A percentile compares a stretch with the other conserved stretches of the same genome.
Conservation (phyloP, 2,113 vertebrate species). For the Pimephales promelas region DNA sequence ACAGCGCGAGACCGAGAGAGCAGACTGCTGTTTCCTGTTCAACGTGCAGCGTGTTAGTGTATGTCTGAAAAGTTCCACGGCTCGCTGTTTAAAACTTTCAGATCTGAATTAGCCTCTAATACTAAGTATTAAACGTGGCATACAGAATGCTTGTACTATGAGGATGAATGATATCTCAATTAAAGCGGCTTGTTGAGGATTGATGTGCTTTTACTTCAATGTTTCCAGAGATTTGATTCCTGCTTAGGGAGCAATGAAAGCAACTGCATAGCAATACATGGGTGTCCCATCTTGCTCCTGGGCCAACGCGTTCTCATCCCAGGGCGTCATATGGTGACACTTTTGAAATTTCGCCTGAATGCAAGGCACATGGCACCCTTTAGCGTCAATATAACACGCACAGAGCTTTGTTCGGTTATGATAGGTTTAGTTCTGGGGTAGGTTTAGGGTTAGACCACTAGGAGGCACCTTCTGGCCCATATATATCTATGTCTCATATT, state of each 20-base stretch:
- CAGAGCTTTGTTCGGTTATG: no score
- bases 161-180: background rate
- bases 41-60: background rate
- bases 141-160: background rate
- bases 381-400: no score
- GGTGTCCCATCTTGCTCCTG: background rate
- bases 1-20: slow-evolving; percentile 19
- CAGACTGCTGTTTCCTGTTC: slow-evolving; percentile 6
- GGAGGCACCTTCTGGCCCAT: no score
- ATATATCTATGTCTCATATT: no score
- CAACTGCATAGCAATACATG: background rate
- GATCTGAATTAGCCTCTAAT: background rate
- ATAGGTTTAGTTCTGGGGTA: no score
- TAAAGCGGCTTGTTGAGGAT: background rate
- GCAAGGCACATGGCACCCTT: no score
- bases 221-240: background rate
- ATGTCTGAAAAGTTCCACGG: background rate
- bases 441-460: no score
- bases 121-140: background rate
- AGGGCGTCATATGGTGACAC: no score
- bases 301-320: no score
- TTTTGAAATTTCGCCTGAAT: no score
- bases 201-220: background rate
- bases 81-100: background rate
- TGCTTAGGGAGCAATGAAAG: background rate